These are phyloP conservation scores for Myripristis jacobus DNA, from an alignment of 2,797 vertebrate genomes.

Conservation along the genomic window DNA sequence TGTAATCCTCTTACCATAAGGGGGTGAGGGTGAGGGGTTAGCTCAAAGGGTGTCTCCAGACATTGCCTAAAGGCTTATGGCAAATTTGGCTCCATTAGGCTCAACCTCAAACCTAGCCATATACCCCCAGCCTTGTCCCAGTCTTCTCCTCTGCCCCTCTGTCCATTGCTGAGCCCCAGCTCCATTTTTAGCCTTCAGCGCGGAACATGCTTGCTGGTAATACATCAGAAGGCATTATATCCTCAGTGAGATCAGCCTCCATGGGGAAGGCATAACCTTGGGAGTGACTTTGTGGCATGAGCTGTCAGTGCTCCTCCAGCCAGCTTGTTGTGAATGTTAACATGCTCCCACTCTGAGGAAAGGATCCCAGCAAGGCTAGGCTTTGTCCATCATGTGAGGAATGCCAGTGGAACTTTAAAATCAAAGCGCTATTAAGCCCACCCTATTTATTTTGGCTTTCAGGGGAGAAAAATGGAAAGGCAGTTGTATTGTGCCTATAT, in stretches of 20 bases:
- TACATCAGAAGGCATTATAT: conserved; percentile 79
- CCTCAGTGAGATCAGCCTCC: conserved; percentile 73
- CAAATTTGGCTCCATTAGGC: conserved; percentile 64
- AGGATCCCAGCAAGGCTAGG: conserved; percentile 24
- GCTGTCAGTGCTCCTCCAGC: conserved; percentile 64
- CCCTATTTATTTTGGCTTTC: conserved; percentile 25
- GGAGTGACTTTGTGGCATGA: conserved; percentile 76
- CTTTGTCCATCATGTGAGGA: conserved; percentile 27
- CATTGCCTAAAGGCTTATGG: conserved; percentile 70
- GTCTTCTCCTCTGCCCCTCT: conserved; percentile 37
- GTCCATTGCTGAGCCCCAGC: conserved; percentile 49
- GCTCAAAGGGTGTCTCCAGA: conserved; percentile 68
- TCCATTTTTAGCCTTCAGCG: conserved; percentile 78
- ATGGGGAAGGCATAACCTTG: conserved; percentile 77
- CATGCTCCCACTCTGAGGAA: conserved; percentile 43
- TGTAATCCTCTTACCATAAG: conserved; percentile 74
- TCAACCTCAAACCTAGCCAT: conserved; percentile 50
- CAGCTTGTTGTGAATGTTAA: conserved; percentile 73
- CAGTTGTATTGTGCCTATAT: conserved; percentile 1
- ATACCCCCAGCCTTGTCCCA: conserved; percentile 42
- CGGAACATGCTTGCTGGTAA: conserved; percentile 76
- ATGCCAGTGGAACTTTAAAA: conserved; percentile 14
- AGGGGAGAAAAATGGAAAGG: not conserved
- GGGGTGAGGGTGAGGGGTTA: conserved; percentile 55
- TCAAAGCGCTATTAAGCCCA: not conserved